Percentiles rank a stretch among this genome's conserved stretches.
phyloP scores from a whole-genome alignment of 2,888 invertebrate species.

The Melieria crassipennis region DNA sequence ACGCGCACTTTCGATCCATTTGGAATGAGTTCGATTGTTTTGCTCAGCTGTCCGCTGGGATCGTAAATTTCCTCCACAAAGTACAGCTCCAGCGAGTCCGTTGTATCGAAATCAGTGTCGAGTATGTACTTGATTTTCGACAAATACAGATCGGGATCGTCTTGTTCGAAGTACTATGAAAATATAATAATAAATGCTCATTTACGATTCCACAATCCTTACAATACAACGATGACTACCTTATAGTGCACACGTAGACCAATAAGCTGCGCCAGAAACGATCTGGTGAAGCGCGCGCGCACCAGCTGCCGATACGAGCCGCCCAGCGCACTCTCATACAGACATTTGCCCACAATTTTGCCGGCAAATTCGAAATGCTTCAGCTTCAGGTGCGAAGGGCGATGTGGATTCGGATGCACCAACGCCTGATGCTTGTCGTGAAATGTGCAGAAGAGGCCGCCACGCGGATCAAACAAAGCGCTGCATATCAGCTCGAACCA shows the following conservation, averaged over 20 bases:
- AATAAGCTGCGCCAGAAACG: constrained; percentile 93
- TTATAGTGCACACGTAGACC: constrained; percentile 93
- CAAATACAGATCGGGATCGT: constrained; percentile 92
- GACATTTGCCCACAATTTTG: constrained; percentile 91
- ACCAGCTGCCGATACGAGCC: constrained; percentile 90
- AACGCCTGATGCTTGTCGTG: constrained; percentile 87
- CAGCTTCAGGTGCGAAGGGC: constrained; percentile 81
- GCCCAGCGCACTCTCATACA: constrained; percentile 92
- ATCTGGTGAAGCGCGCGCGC: constrained; percentile 88
- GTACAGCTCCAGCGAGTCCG: constrained; percentile 81
- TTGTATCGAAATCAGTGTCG: constrained; percentile 86
- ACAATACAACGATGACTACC: constrained; percentile 66
- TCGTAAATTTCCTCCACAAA: constrained; percentile 93
- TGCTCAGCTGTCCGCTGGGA: constrained; percentile 76
- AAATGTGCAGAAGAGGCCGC: constrained; percentile 85
- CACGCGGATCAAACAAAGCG: constrained; percentile 84
- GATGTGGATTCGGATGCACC: constrained; percentile 87
- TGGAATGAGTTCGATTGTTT: constrained; percentile 84
- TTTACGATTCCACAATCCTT: neutral
- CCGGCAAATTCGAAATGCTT: constrained; percentile 95
- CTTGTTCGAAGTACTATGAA: constrained; percentile 89
- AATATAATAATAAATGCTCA: constrained; percentile 41
- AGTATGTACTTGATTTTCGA: constrained; percentile 93
- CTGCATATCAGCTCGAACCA: constrained; percentile 94
- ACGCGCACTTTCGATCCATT: constrained; percentile 78